Base-by-base conservation (phyloP, 1,140 invertebrate genomes). In the Coboldia fuscipes region DNA sequence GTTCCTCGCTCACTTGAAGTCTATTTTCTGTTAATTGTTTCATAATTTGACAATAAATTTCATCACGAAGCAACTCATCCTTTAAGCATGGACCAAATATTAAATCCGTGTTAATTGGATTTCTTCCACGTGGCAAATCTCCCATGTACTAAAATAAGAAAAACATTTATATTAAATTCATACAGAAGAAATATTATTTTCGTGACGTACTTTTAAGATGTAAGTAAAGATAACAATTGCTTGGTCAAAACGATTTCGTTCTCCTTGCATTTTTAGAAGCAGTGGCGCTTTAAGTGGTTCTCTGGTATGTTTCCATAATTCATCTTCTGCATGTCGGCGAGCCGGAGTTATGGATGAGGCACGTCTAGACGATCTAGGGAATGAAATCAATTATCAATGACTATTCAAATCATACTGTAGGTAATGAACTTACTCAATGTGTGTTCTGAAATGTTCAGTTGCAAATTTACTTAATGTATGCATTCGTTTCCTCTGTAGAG, bases 31-130 rank as follows among this genome's bases (percentile, higher is more conserved):
- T 94, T 29, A 96, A 56, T 51, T 96, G 89, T 53, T 89, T 86
- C 69, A 92, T 84, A 26, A 94, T 70, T 60, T 94, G 89, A 50
- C 88, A 94, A 45, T 86, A 94, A 19, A 89, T 62, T 62, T 94
- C 89, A 56, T 96, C 89, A 38, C 80, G 64, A 5, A 96, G 57
- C 20, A 75, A 58, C 43, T 81, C 70, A 47, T 83, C 68, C 51
- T 75, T 73, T 7, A 92, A 49, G 8, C 83, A 72, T 4, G 68
- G 65, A 47, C 70, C 70, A 54, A 93, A 96, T 46, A 94, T 92
- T 41, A 78, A 66, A 60, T 93, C 85, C 3, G 88, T 93, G 20
- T 58, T 62, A 6, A 65, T 64, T 1, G 67, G 66, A 21, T 68
- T 62, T 46, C 75, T 65, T 17, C 68, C 62, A 47, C 73, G 66